Evolutionary conservation across 2,888 invertebrate species (phyloP).

Genomic region (Aporophyla lueneburgensis): DNA sequence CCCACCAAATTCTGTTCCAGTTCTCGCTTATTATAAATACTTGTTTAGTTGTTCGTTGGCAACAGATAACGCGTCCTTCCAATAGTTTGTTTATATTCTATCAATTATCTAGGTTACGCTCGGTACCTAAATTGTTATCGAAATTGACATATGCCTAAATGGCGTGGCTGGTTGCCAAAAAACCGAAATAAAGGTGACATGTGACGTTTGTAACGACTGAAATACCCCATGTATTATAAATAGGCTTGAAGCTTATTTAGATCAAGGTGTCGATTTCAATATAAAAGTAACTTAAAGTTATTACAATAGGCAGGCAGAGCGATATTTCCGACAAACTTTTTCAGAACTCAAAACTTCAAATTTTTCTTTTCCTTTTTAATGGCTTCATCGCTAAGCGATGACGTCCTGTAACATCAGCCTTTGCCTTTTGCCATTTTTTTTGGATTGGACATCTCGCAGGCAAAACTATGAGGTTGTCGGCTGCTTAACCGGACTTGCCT

Average conservation of each 20-base stretch:
- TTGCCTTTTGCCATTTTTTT: too few species aligned
- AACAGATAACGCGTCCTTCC: conserved; percentile 33
- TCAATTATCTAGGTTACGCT: conserved; percentile 54
- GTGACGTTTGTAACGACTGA: conserved; percentile 67
- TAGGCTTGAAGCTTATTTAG: conserved; percentile 67
- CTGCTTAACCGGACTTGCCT: too few species aligned
- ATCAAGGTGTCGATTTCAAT: conserved; percentile 73
- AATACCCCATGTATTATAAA: conserved; percentile 68
- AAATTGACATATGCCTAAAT: conserved; percentile 77
- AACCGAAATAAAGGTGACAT: conserved; percentile 75
- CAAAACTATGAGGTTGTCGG: too few species aligned
- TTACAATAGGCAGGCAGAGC: not conserved
- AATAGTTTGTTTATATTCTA: conserved; percentile 56
- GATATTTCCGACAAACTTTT: not conserved
- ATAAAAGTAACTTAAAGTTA: conserved; percentile 42
- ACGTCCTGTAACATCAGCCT: too few species aligned
- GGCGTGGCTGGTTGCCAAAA: conserved; percentile 76
- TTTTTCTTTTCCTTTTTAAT: too few species aligned
- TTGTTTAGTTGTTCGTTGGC: conserved; percentile 37
- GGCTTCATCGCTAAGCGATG: too few species aligned
- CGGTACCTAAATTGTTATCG: conserved; percentile 53
- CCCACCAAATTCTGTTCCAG: conserved; percentile 58
- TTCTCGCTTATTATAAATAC: conserved; percentile 39
- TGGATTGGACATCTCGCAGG: too few species aligned
- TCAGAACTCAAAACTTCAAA: too few species aligned